phyloP scores from a whole-genome alignment of 2,113 vertebrate genomes.

The Xenopus laevis region DNA sequence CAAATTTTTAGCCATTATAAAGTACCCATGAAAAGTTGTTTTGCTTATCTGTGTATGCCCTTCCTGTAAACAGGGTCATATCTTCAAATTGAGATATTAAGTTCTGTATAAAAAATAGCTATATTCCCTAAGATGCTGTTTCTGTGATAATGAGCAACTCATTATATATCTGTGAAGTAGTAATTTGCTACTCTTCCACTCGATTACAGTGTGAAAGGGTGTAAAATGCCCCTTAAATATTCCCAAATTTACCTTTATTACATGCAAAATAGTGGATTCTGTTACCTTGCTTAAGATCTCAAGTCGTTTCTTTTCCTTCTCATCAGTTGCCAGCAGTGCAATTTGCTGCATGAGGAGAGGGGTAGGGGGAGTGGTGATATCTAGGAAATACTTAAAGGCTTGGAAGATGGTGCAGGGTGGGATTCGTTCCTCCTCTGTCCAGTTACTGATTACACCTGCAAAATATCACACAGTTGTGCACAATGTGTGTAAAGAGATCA shows the following conservation, averaged over 20 bases:
- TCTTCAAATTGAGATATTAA: too few relatives aligned
- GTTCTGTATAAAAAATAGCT: too few relatives aligned
- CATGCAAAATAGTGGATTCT: background rate
- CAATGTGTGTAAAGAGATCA: too few relatives aligned
- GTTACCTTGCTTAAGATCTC: constrained; percentile 91
- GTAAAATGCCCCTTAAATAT: too few relatives aligned
- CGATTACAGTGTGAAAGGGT: too few relatives aligned
- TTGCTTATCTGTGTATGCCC: background rate
- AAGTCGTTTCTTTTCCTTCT: constrained; percentile 86
- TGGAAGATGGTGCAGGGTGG: constrained; percentile 94
- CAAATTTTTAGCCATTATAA: too few relatives aligned
- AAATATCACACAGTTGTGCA: background rate
- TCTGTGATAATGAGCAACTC: too few relatives aligned
- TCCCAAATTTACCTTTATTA: too few relatives aligned
- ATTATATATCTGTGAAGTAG: too few relatives aligned
- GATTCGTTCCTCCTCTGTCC: constrained; percentile 84
- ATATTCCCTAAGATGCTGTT: too few relatives aligned
- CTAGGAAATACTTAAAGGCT: constrained; percentile 93
- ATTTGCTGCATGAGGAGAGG: constrained; percentile 92
- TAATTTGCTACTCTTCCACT: too few relatives aligned
- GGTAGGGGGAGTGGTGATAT: constrained; percentile 91
- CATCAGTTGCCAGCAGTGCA: constrained; percentile 81
- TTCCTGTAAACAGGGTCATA: background rate
- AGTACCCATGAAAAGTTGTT: too few relatives aligned
- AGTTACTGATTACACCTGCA: constrained; percentile 95